Conservation (phyloP, 2,113 vertebrate genomes). For the Syngnathoides biaculeatus region DNA sequence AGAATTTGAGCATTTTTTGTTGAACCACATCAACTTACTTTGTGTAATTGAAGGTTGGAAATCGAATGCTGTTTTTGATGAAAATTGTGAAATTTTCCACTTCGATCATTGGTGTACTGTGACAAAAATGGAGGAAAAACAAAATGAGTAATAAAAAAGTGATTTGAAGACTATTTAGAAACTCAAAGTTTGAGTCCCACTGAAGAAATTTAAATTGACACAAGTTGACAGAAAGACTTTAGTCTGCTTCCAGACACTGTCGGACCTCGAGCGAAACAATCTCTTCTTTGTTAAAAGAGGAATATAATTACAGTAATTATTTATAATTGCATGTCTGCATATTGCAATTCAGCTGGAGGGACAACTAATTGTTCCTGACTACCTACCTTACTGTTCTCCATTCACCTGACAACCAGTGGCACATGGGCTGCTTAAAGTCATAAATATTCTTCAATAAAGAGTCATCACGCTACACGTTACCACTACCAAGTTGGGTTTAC, state of each 20-base stretch:
- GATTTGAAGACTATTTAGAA: neutral
- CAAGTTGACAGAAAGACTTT: too few species aligned
- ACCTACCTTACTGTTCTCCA: too few species aligned
- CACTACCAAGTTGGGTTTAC: too few species aligned
- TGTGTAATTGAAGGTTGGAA: conserved; percentile 88
- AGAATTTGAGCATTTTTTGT: conserved; percentile 11
- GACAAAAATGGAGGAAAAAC: conserved; percentile 8
- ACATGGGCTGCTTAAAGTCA: too few species aligned
- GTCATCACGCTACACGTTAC: too few species aligned
- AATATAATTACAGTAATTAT: too few species aligned
- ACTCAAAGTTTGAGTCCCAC: neutral
- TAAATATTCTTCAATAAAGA: too few species aligned
- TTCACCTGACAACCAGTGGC: too few species aligned
- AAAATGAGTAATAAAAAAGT: neutral
- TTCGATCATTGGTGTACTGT: conserved; percentile 85
- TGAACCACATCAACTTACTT: conserved; percentile 68
- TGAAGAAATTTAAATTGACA: neutral
- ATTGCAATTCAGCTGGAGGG: neutral
- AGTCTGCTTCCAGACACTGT: too few species aligned
- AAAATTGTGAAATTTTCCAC: conserved; percentile 94
- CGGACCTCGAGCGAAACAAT: too few species aligned
- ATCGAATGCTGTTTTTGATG: conserved; percentile 95
- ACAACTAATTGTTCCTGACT: neutral
- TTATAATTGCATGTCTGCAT: too few species aligned
- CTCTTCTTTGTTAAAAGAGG: too few species aligned